Conservation (phyloP, 2,888 invertebrate species). For the Plusia festucae region DNA sequence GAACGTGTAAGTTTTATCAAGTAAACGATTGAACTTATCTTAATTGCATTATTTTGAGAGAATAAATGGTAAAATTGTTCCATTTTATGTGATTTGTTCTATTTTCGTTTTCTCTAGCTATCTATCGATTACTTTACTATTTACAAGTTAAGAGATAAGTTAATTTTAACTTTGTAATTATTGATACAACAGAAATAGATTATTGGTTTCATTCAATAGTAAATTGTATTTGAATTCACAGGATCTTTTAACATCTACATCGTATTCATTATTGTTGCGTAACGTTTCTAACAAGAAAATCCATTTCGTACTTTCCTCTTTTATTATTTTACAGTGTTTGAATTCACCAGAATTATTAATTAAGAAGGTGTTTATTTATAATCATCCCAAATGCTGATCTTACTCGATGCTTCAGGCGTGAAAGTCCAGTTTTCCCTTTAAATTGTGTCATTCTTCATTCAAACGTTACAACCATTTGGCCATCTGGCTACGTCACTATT, state of each 20-base stretch:
- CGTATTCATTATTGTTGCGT: too few relatives aligned
- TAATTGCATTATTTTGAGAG: conserved; percentile 7
- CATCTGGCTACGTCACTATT: conserved; percentile 64
- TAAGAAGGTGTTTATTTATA: too few relatives aligned
- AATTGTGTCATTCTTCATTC: conserved; percentile 25
- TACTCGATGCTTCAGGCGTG: too few relatives aligned
- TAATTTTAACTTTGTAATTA: neutral
- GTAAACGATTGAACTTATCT: conserved; percentile 18
- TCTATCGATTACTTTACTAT: neutral
- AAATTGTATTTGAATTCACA: neutral
- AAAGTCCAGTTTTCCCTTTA: neutral
- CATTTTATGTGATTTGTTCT: neutral
- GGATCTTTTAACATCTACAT: too few relatives aligned
- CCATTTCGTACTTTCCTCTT: too few relatives aligned
- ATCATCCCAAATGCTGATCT: too few relatives aligned
- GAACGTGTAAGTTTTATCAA: conserved; percentile 11
- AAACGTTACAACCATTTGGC: conserved; percentile 53
- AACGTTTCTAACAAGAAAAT: too few relatives aligned
- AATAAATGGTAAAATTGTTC: neutral
- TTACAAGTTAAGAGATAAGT: neutral
- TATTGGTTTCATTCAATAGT: neutral
- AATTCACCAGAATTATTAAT: too few relatives aligned
- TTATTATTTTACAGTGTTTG: too few relatives aligned
- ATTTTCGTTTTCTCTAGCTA: neutral
- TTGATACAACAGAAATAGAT: neutral